phyloP scores from a whole-genome alignment of 2,113 vertebrate genomes.

The Mustelus asterias region DNA sequence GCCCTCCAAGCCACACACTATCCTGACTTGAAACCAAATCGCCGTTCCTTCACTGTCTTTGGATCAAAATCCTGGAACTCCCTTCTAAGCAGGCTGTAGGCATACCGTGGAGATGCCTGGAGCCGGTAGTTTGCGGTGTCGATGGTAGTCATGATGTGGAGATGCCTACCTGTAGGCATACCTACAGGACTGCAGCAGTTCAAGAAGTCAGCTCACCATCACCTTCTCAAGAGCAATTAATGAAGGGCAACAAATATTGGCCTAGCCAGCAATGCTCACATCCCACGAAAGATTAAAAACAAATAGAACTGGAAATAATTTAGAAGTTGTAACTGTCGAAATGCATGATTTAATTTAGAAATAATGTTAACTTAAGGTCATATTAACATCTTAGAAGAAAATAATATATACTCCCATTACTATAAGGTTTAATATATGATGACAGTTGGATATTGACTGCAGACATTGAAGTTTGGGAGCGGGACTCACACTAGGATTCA shows the following conservation, averaged over 20 bases:
- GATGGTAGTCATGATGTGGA: too few species aligned
- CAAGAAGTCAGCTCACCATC: not conserved
- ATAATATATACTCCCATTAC: not conserved
- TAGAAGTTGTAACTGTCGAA: not conserved
- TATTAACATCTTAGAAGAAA: not conserved
- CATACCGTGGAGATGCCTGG: too few species aligned
- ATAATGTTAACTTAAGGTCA: not conserved
- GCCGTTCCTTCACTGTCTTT: not conserved
- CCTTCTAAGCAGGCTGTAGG: too few species aligned
- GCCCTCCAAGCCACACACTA: not conserved
- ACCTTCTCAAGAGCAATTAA: not conserved
- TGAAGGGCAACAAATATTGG: too few species aligned
- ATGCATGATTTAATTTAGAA: not conserved
- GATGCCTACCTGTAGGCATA: too few species aligned
- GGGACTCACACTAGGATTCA: not conserved
- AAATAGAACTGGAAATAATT: slow-evolving; percentile 21
- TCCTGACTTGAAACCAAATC: not conserved
- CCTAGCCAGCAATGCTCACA: not conserved
- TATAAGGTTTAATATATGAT: not conserved
- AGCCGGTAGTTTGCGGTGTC: too few species aligned
- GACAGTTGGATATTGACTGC: not conserved
- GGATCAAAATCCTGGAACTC: not conserved
- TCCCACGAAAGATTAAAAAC: not conserved
- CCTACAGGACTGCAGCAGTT: not conserved
- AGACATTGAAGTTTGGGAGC: not conserved